Conservation (phyloP, 2,797 vertebrate species). For the Siniperca scherzeri region DNA sequence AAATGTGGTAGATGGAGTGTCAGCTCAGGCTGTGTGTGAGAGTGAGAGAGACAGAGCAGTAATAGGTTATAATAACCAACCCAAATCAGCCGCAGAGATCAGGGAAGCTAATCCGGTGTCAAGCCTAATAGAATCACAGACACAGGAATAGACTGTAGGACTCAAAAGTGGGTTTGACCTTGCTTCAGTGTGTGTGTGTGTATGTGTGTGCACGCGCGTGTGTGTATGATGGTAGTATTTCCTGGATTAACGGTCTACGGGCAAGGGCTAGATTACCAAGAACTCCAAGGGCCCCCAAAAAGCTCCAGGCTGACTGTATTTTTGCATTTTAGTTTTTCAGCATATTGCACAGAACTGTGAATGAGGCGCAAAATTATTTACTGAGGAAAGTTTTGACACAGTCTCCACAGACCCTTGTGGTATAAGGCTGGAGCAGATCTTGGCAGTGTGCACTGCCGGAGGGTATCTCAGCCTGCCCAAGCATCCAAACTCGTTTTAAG, state of each 20-base stretch:
- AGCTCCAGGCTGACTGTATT: not conserved
- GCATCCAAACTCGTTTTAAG: not conserved
- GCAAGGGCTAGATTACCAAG: slow-evolving; percentile 8
- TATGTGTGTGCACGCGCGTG: slow-evolving; percentile 13
- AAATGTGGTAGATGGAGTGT: slow-evolving; percentile 3
- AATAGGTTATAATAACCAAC: slow-evolving; percentile 62
- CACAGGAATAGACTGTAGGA: slow-evolving; percentile 73
- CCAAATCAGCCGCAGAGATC: slow-evolving; percentile 73
- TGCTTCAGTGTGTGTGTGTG: slow-evolving; percentile 37
- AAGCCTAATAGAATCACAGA: slow-evolving; percentile 78
- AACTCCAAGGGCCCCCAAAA: not conserved
- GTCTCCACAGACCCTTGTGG: not conserved
- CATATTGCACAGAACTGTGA: not conserved
- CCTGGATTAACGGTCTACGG: slow-evolving; percentile 34
- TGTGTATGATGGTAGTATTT: slow-evolving; percentile 41
- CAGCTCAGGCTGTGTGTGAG: slow-evolving; percentile 30
- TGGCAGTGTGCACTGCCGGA: not conserved
- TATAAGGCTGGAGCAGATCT: not conserved
- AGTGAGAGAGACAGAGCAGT: slow-evolving; percentile 44
- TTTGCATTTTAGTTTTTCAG: not conserved
- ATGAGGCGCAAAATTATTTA: not conserved
- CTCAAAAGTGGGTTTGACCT: slow-evolving; percentile 66
- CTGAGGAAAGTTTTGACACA: not conserved
- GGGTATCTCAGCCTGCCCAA: not conserved
- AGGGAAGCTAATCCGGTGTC: slow-evolving; percentile 75